A percentile compares a stretch with the other conserved stretches of the same genome.
Conservation (phyloP, 1,140 invertebrate species). For the Drosophila virilis region DNA sequence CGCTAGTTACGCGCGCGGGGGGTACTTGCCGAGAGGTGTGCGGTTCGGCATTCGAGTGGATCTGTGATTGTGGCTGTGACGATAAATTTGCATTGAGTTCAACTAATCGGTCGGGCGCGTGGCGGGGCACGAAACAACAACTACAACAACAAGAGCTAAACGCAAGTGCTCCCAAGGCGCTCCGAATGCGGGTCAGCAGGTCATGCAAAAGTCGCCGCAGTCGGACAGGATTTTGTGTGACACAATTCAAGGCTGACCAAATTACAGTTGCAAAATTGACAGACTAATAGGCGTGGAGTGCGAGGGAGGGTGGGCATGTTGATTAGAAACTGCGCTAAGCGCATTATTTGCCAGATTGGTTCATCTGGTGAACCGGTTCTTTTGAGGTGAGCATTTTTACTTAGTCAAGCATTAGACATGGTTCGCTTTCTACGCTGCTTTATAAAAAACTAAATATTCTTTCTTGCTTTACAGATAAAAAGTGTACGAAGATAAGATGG, state of each 20-base stretch:
- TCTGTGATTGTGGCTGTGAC: constrained; percentile 66
- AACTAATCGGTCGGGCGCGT: constrained; percentile 3
- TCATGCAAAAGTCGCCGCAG: constrained; percentile 25
- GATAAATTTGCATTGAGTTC: constrained; percentile 76
- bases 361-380: constrained; percentile 13
- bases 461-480: neutral
- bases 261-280: constrained; percentile 6
- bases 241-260: constrained; percentile 40
- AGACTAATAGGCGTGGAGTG: neutral
- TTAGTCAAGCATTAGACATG: neutral
- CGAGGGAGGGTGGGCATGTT: neutral
- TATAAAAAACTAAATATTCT: neutral
- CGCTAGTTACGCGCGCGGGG: neutral
- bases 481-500: constrained; percentile 1
- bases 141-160: constrained; percentile 1
- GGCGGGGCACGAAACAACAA: neutral
- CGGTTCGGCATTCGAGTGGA: constrained; percentile 36
- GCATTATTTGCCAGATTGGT: neutral
- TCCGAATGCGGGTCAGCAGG: constrained; percentile 66
- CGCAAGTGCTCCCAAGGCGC: constrained; percentile 32
- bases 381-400: constrained; percentile 1
- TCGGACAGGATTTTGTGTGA: constrained; percentile 28
- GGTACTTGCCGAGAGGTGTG: neutral
- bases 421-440: neutral
- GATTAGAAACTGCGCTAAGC: too few species aligned